phyloP scores from a whole-genome alignment of 2,888 invertebrate genomes.

The Scaptomyza flava region DNA sequence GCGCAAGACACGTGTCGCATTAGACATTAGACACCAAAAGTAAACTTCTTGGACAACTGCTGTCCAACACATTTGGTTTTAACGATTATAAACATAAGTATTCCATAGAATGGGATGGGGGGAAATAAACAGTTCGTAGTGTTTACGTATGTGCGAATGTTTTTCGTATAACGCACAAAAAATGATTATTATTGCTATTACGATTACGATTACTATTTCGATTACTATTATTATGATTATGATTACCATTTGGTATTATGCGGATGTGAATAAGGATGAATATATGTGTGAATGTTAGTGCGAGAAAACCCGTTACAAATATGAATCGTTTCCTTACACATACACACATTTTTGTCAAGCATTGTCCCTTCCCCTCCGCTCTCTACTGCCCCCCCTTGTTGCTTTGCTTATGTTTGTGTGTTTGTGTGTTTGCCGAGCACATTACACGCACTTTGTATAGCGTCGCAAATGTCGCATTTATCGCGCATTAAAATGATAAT shows the following conservation, averaged over 20 bases:
- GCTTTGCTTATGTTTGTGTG: conserved; percentile 18
- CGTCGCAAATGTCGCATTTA: conserved; percentile 82
- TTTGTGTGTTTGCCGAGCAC: conserved; percentile 58
- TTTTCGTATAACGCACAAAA: conserved; percentile 58
- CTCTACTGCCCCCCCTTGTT: not conserved
- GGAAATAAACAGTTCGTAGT: conserved; percentile 47
- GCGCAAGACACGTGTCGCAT: conserved; percentile 71
- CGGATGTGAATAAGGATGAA: conserved; percentile 10
- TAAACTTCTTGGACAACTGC: conserved; percentile 58
- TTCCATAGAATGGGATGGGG: not conserved
- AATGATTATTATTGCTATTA: conserved; percentile 73
- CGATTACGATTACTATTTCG: conserved; percentile 57
- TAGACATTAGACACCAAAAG: conserved; percentile 35
- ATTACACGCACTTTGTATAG: conserved; percentile 81
- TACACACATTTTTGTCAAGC: conserved; percentile 45
- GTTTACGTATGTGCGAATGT: conserved; percentile 77
- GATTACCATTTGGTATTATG: conserved; percentile 74
- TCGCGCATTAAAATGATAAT: conserved; percentile 84
- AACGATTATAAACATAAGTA: conserved; percentile 73
- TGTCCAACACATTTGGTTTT: conserved; percentile 48
- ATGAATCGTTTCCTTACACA: conserved; percentile 54
- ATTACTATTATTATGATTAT: conserved; percentile 79
- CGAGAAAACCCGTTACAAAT: conserved; percentile 65
- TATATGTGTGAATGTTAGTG: conserved; percentile 13
- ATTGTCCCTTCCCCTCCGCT: conserved; percentile 4